A percentile compares a stretch with the other conserved stretches of the same genome.
Conservation (phyloP, 1,140 invertebrate genomes). For the Anoplophora glabripennis region DNA sequence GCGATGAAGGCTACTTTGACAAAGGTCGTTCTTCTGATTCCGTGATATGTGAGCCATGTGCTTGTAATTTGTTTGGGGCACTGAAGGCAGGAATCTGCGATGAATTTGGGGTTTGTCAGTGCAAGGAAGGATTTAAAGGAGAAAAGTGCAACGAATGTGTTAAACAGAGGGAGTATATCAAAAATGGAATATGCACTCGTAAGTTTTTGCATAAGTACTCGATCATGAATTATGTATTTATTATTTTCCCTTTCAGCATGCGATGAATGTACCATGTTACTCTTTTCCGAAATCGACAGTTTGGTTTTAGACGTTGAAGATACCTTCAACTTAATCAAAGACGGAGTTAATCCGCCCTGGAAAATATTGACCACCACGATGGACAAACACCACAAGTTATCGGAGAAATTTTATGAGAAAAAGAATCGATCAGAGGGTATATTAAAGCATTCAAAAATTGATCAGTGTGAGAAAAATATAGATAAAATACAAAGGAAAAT, state of each 20-base stretch:
- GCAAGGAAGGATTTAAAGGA: constrained; percentile 74
- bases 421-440: constrained; percentile 51
- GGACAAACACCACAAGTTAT: constrained; percentile 17
- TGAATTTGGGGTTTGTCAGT: constrained; percentile 76
- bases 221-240: too few relatives aligned
- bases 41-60: constrained; percentile 56
- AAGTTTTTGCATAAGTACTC: too few relatives aligned
- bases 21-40: constrained; percentile 27
- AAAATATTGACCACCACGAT: constrained; percentile 25
- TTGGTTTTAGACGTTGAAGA: constrained; percentile 33
- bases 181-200: constrained; percentile 71
- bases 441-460: constrained; percentile 47
- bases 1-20: constrained; percentile 68
- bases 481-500: constrained; percentile 19
- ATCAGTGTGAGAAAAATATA: constrained; percentile 34
- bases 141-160: constrained; percentile 78
- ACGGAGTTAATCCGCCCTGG: constrained; percentile 41
- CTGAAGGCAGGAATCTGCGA: constrained; percentile 68
- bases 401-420: constrained; percentile 40
- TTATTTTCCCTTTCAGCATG: constrained; percentile 65
- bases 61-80: constrained; percentile 75
- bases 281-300: constrained; percentile 65
- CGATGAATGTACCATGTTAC: constrained; percentile 83
- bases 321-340: constrained; percentile 38
- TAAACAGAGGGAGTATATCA: constrained; percentile 69